Evolutionary conservation across 2,113 vertebrate species (phyloP), one percentile per base, ranked within the genome.

Genomic region (Salvelinus alpinus): DNA sequence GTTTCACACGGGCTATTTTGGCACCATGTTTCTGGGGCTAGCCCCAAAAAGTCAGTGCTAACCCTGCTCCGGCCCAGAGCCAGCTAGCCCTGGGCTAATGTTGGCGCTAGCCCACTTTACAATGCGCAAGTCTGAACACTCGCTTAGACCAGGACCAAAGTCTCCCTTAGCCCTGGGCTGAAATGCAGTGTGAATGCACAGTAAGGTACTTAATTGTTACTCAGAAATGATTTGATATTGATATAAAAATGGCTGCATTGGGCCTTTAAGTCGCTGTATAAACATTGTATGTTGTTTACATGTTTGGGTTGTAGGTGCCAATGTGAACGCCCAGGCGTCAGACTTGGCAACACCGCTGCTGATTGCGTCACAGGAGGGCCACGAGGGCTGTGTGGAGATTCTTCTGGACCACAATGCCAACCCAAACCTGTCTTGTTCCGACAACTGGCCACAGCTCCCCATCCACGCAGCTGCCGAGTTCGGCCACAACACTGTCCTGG

Each of bases 331-430:
- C 74, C 96, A 96, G 80, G 96, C 96, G 8, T 92, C 90, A 5
- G 97, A 99, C 88, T 91, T 91, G 82, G 97, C 97, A 71, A 96
- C 96, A 0, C 96, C 98, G 0, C 91, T 99, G 75, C 91, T 99
- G 78, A 97, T 99, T 6, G 95, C 97, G n/a, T 92, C 95, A 0
- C 98, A 99, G 84, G 96, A 99, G 81, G 97, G 96, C n/a, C 95
- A 98, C 31, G 6, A 71, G 0, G 34, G 82, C 0, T 96, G 97
- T 44, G 95, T 97, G 88, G 91, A 95, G 1, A 78, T 95, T 34
- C 86, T 99, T 75, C 9, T 99, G 78, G 81, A 92, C 1, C 88
- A 76, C 38, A 93, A 94, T 1, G 97, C 96, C 2, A 91, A 98
- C 77, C 93, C 97, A 1, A 93, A 99, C 79, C 88, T 92, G 29